These are phyloP conservation scores for Semaprochilodus insignis DNA, from an alignment of 2,797 vertebrate species.

Conservation along the genomic window DNA sequence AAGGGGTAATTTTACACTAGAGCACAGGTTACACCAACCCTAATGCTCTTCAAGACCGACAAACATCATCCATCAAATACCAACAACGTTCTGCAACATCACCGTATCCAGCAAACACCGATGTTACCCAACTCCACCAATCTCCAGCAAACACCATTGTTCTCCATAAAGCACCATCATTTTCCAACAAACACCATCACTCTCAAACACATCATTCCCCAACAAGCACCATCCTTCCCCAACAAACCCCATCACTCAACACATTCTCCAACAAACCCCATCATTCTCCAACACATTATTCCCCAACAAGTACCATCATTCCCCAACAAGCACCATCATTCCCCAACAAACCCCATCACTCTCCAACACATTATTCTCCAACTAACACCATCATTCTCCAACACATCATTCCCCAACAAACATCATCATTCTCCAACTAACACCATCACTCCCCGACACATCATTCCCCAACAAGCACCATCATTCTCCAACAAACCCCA, in stretches of 20 bases:
- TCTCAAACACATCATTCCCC: neutral
- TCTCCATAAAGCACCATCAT: neutral
- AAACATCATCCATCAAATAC: neutral
- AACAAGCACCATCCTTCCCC: neutral
- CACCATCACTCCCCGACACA: too few species aligned
- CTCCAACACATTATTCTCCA: too few species aligned
- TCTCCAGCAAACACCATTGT: neutral
- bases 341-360: too few species aligned
- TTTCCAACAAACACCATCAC: neutral
- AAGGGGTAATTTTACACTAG: neutral
- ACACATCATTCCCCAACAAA: too few species aligned
- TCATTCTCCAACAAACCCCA: neutral
- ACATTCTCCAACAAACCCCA: neutral
- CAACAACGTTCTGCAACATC: neutral
- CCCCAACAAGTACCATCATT: neutral
- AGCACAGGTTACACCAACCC: too few species aligned
- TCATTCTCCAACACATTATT: neutral
- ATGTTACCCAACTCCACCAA: neutral
- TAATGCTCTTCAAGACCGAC: too few species aligned
- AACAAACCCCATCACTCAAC: neutral
- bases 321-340: too few species aligned
- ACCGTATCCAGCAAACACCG: neutral
- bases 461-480: neutral
- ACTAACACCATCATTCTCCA: too few species aligned
- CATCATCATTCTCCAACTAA: too few species aligned